Evolutionary conservation across 2,888 invertebrate genomes (phyloP), one percentile per base, ranked within the genome.

Genomic region (Colostygia pectinataria): DNA sequence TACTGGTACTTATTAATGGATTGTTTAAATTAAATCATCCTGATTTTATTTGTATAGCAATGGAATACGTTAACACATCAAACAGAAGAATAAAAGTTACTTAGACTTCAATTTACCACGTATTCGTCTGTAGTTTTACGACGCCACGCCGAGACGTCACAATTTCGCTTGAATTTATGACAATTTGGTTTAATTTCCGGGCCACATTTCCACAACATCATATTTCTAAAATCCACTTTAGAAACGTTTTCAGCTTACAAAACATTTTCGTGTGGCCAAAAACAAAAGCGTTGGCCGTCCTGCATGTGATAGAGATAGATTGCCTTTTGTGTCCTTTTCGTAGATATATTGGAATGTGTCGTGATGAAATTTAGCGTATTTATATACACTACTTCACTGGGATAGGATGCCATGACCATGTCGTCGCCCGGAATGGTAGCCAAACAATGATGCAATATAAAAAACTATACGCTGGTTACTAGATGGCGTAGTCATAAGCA

Each of bases 221-320:
- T 43, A 40, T 47, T 47, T 36, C 47, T 39, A 39, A 34, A 53
- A 40, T 31, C 40, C 53, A 53, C 47, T 53, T 47, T 41, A 31
- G 31, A 53, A 40, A 48, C 44, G 28, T 48, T 53, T 48, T 53
- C 36, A 13, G 28, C 36, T 48, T 43, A 48, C 48, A 45, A 46
- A 45, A 49, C 49, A 39, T 49, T 45, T 46, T 28, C 45, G 24
- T 34, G 27, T 15, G 49, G 24, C 15, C 13, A 41, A 47, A 51
- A 44, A 53, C 53, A 40, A 55, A 50, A 43, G 40, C 52, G 18
- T 8, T 33, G 34, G 34, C 32, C 24, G 28, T 38, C 27, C 46
- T 42, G 38, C 20, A 28, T 32, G 39, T 40, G 55, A 57, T 55
- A 50, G 31, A 48, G 51, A 58, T 18, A 42, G 47, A 58, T 58